These are phyloP conservation scores for Syrrhaptes paradoxus DNA, from an alignment of 2,113 vertebrate genomes.

Conservation along the genomic window DNA sequence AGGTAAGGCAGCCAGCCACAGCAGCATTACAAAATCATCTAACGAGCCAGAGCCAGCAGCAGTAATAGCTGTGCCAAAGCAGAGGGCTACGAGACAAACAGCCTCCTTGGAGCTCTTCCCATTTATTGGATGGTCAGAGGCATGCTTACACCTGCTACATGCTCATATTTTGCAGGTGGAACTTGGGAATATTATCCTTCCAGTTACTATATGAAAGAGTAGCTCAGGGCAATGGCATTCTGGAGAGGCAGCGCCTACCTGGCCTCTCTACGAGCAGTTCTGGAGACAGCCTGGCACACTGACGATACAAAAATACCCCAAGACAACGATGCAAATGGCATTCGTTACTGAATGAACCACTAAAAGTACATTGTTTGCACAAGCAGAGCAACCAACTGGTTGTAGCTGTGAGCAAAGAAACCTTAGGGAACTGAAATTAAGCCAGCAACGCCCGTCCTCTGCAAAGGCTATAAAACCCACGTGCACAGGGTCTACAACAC, in stretches of 20 bases:
- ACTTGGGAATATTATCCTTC: background rate
- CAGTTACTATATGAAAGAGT: background rate
- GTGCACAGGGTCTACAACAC: background rate
- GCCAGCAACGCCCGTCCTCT: background rate
- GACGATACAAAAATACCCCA: background rate
- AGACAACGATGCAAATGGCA: background rate
- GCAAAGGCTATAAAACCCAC: background rate
- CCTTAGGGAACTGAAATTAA: background rate
- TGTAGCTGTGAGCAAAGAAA: background rate
- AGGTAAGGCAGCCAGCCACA: constrained; percentile 43
- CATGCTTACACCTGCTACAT: background rate
- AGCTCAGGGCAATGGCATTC: background rate
- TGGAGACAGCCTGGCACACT: background rate
- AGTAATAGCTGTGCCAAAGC: background rate
- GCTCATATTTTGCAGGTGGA: background rate
- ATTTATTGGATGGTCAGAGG: background rate
- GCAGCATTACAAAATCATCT: background rate
- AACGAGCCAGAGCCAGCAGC: constrained; percentile 5
- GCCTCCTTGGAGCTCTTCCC: background rate
- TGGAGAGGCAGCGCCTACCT: background rate
- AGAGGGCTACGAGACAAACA: background rate
- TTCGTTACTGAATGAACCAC: background rate
- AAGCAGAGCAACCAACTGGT: background rate
- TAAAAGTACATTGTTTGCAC: background rate
- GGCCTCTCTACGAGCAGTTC: background rate